These are phyloP conservation scores for Cerceris ruficornis DNA, from an alignment of 2,888 invertebrate species.

Conservation along the genomic window DNA sequence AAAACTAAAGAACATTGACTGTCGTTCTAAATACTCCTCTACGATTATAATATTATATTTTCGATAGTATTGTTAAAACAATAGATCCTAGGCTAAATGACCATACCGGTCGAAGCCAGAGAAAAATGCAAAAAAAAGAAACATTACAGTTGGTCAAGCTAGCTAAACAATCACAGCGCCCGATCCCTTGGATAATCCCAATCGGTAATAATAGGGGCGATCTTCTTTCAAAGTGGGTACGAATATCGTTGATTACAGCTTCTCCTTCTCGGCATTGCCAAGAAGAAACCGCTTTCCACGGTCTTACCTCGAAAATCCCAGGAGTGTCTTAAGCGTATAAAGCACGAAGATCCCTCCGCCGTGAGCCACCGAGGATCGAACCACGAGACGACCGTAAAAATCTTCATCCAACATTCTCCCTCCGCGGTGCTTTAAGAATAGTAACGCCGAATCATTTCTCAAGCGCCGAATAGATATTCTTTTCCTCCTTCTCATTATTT, in stretches of 20 bases:
- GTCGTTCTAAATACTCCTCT: too few relatives aligned
- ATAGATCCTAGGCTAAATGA: too few relatives aligned
- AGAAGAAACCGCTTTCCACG: conserved; percentile 1
- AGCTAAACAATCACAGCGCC: too few relatives aligned
- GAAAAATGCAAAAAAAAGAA: too few relatives aligned
- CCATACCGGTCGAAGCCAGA: too few relatives aligned
- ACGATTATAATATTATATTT: too few relatives aligned
- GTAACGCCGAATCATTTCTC: conserved; percentile 1
- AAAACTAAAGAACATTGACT: too few relatives aligned
- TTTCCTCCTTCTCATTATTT: conserved; percentile 7
- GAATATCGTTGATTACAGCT: not conserved
- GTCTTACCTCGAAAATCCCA: conserved; percentile 5
- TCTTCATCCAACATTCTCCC: conserved; percentile 9
- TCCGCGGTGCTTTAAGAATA: not conserved
- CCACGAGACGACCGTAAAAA: not conserved
- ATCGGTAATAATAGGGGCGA: too few relatives aligned
- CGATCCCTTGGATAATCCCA: too few relatives aligned
- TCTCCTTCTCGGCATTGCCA: not conserved
- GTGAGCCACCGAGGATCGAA: not conserved
- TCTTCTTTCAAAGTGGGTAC: too few relatives aligned
- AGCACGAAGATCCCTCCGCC: not conserved
- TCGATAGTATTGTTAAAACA: too few relatives aligned
- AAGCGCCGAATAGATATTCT: not conserved
- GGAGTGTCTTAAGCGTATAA: conserved; percentile 9
- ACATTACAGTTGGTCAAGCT: too few relatives aligned